Conservation (phyloP, 1,140 invertebrate genomes). For the Leptinotarsa undecemlineata region DNA sequence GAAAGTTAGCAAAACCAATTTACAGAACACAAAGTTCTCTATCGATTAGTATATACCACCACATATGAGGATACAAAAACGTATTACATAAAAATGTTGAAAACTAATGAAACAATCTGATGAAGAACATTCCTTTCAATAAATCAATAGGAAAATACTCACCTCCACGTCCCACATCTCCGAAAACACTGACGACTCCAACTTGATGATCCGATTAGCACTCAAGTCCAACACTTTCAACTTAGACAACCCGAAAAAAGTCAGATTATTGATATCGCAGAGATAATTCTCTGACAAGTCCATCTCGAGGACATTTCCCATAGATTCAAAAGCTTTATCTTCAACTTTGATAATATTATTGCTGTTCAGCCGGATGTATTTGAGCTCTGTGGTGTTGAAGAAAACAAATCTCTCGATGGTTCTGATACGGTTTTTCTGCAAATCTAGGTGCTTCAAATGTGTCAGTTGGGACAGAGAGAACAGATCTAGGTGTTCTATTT, state of each 20-base stretch:
- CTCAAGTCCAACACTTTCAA: slow-evolving; percentile 25
- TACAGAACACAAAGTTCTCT: no score
- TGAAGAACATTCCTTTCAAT: no score
- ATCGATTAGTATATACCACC: no score
- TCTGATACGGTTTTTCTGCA: slow-evolving; percentile 14
- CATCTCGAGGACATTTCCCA: slow-evolving; percentile 22
- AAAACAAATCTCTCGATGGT: background rate
- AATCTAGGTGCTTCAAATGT: background rate
- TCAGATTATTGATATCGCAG: slow-evolving; percentile 24
- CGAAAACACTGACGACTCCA: slow-evolving; percentile 15
- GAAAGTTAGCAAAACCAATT: no score
- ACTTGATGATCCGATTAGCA: slow-evolving; percentile 17
- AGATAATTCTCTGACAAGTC: slow-evolving; percentile 24
- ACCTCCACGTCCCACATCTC: slow-evolving; percentile 26
- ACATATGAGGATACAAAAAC: no score
- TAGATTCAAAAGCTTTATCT: slow-evolving; percentile 5
- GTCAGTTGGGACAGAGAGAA: slow-evolving; percentile 13
- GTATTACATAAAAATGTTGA: no score
- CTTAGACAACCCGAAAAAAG: slow-evolving; percentile 25
- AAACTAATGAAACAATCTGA: no score
- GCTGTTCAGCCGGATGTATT: slow-evolving; percentile 19
- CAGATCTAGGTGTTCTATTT: slow-evolving; percentile 18
- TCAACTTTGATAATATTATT: slow-evolving; percentile 19
- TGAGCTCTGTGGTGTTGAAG: slow-evolving; percentile 11
- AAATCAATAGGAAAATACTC: background rate